Evolutionary conservation across 2,113 vertebrate species (phyloP).

Genomic region (Progne subis): DNA sequence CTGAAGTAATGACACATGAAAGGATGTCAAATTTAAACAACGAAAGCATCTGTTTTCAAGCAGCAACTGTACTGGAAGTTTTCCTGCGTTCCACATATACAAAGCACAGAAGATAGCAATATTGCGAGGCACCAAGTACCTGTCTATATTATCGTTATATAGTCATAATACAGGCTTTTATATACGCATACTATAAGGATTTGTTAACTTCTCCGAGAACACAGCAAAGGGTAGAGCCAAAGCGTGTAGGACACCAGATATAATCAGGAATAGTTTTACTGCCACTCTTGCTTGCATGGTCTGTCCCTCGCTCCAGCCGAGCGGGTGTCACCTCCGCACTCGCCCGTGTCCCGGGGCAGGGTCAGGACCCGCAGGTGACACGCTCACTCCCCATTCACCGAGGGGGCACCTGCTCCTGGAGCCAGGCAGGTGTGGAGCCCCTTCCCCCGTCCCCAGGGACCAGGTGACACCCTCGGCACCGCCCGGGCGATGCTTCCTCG

Average conservation of each 20-base stretch:
- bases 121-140: neutral
- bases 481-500: neutral
- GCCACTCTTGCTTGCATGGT: fast-evolving
- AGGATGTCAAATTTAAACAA: neutral
- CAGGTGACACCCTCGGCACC: neutral
- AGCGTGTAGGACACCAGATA: fast-evolving
- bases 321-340: neutral
- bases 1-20: neutral
- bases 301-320: neutral
- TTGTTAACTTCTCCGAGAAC: neutral
- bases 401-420: neutral
- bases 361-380: neutral
- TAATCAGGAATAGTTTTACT: fast-evolving
- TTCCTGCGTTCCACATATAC: neutral
- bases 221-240: neutral
- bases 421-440: neutral
- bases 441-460: neutral
- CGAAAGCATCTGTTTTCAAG: neutral
- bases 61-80: neutral
- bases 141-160: fast-evolving
- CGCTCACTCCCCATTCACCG: fast-evolving
- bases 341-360: neutral
- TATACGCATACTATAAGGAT: fast-evolving
- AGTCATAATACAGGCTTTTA: neutral
- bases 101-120: fast-evolving